These are phyloP conservation scores for Dryocosmus kuriphilus DNA, from an alignment of 2,888 invertebrate species.

Conservation along the genomic window DNA sequence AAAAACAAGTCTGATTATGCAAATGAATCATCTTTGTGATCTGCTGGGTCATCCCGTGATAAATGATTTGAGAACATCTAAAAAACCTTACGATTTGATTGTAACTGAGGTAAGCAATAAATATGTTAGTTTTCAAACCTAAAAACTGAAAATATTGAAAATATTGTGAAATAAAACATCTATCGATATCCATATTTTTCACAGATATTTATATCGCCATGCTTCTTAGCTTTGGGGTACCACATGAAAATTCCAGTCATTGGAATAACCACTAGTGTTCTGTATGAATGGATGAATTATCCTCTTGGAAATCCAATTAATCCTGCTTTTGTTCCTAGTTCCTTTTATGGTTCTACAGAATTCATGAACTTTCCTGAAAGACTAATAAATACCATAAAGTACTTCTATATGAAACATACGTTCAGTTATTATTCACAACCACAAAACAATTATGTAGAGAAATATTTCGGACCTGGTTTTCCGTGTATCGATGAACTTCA, in stretches of 20 bases:
- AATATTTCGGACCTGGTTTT: slow-evolving; percentile 62
- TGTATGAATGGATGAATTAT: slow-evolving; percentile 51
- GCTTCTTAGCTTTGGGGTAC: slow-evolving; percentile 55
- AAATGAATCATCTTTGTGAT: slow-evolving; percentile 54
- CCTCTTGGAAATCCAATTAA: slow-evolving; percentile 52
- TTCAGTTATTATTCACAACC: slow-evolving; percentile 39
- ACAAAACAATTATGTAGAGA: slow-evolving; percentile 55
- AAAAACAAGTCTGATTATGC: neutral
- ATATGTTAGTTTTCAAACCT: too few species aligned
- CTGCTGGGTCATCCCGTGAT: slow-evolving; percentile 55
- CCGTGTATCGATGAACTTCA: slow-evolving; percentile 76
- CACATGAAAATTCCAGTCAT: slow-evolving; percentile 55
- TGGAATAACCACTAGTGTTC: slow-evolving; percentile 44
- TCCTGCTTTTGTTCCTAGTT: slow-evolving; percentile 54
- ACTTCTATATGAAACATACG: neutral
- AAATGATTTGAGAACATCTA: slow-evolving; percentile 60
- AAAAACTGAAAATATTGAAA: too few species aligned
- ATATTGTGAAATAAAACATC: too few species aligned
- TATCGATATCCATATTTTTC: too few species aligned
- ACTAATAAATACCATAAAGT: neutral
- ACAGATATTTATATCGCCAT: slow-evolving; percentile 52
- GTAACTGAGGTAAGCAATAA: slow-evolving; percentile 65
- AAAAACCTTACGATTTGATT: slow-evolving; percentile 66
- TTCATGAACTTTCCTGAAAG: neutral
- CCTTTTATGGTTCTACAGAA: neutral